Conservation (phyloP, 2,113 vertebrate species). For the Esox niger region DNA sequence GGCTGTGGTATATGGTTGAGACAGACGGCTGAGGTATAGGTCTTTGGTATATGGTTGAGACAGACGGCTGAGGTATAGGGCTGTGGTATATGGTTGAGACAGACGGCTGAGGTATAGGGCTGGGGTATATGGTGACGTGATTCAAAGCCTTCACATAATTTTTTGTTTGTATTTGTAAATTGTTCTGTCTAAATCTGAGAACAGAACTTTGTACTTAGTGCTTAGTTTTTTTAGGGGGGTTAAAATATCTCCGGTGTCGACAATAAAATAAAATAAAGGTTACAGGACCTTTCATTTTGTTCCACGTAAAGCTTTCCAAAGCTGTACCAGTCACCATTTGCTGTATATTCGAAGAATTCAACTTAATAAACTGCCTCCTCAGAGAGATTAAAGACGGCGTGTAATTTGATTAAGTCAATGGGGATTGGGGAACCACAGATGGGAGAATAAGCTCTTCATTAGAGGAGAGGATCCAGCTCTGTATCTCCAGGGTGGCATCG, state of each 20-base stretch:
- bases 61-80: no score
- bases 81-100: no score
- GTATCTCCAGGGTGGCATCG: conserved; percentile 60
- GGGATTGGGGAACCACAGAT: conserved; percentile 64
- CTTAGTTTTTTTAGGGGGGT: conserved; percentile 26
- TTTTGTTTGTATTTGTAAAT: neutral
- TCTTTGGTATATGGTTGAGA: no score
- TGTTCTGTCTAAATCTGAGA: neutral
- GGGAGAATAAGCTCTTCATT: conserved; percentile 73
- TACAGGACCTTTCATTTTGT: conserved; percentile 33
- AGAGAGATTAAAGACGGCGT: conserved; percentile 71
- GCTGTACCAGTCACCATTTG: conserved; percentile 57
- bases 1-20: no score
- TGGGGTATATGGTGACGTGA: conserved; percentile 1
- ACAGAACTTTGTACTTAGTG: neutral
- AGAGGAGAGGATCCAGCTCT: conserved; percentile 68
- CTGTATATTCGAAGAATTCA: conserved; percentile 61
- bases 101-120: neutral
- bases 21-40: no score
- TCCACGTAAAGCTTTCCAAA: conserved; percentile 49
- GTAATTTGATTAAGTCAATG: conserved; percentile 71
- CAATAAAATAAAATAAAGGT: conserved; percentile 13
- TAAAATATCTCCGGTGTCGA: conserved; percentile 56
- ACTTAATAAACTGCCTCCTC: conserved; percentile 70
- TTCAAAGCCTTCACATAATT: neutral